Percentiles rank a stretch among this genome's conserved stretches.
phyloP scores from a whole-genome alignment of 2,113 vertebrate species.

The Zosterops lateralis region DNA sequence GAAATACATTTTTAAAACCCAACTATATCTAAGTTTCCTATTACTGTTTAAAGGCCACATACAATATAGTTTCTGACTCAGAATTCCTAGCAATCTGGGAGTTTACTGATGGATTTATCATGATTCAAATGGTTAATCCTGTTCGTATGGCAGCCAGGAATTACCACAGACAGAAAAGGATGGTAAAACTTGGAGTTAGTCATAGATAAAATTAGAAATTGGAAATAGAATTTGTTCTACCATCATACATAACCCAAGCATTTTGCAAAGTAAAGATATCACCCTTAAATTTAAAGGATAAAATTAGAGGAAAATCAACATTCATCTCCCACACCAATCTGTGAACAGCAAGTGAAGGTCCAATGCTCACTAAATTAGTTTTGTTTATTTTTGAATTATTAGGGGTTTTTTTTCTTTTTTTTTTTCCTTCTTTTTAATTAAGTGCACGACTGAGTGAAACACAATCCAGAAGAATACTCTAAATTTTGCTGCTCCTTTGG shows the following conservation, averaged over 20 bases:
- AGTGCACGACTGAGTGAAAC: neutral
- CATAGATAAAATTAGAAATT: slow-evolving; percentile 1
- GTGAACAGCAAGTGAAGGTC: neutral
- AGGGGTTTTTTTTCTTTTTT: too few species aligned
- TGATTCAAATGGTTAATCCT: neutral
- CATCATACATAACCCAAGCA: neutral
- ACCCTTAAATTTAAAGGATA: neutral
- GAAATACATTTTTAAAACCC: neutral
- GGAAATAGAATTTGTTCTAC: neutral
- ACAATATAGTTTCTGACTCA: neutral
- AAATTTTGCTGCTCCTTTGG: neutral
- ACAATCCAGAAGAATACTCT: neutral
- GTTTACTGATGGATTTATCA: neutral
- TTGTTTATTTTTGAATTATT: neutral
- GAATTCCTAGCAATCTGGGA: neutral
- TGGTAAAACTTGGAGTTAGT: neutral
- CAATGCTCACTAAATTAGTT: neutral
- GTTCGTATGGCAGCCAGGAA: neutral
- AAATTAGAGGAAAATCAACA: neutral
- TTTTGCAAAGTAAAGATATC: neutral
- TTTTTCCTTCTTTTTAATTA: neutral
- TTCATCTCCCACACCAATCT: neutral
- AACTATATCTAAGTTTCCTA: neutral
- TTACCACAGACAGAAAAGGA: neutral
- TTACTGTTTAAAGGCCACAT: neutral